Evolutionary conservation across 2,888 invertebrate genomes (phyloP).

Genomic region (Volucella inflata): DNA sequence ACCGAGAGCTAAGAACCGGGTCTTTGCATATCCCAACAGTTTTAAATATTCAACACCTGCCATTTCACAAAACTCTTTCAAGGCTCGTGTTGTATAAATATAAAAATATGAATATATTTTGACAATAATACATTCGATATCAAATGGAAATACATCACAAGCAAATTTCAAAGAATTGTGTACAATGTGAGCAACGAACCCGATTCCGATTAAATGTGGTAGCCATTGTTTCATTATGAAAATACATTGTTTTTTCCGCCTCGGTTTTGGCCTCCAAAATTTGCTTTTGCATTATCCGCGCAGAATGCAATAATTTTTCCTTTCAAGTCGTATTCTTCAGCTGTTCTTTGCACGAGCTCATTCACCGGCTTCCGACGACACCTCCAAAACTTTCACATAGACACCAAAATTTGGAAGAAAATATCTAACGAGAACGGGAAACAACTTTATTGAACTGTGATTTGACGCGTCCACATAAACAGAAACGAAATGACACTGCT

Average conservation of each 20-base stretch:
- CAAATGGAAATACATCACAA: too few relatives aligned
- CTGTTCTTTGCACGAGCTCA: not conserved
- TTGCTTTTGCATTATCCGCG: too few relatives aligned
- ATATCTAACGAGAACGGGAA: slow-evolving; percentile 17
- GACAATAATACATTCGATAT: too few relatives aligned
- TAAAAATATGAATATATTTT: too few relatives aligned
- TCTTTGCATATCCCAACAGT: too few relatives aligned
- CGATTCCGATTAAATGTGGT: not conserved
- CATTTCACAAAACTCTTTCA: too few relatives aligned
- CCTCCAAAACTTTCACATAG: slow-evolving; percentile 18
- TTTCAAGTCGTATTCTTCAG: slow-evolving; percentile 15
- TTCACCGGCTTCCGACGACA: slow-evolving; percentile 8
- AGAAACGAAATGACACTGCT: slow-evolving; percentile 55
- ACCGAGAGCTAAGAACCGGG: too few relatives aligned
- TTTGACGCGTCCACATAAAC: slow-evolving; percentile 28
- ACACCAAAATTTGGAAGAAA: slow-evolving; percentile 9
- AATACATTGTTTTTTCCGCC: too few relatives aligned
- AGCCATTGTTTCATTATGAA: not conserved
- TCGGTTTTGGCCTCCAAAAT: too few relatives aligned
- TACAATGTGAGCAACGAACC: not conserved
- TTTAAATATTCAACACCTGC: too few relatives aligned
- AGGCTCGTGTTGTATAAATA: too few relatives aligned
- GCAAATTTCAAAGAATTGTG: too few relatives aligned
- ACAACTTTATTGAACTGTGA: slow-evolving; percentile 19
- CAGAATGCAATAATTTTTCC: not conserved